These are phyloP conservation scores for Acronicta aceris DNA, from an alignment of 2,888 invertebrate genomes.

Conservation along the genomic window DNA sequence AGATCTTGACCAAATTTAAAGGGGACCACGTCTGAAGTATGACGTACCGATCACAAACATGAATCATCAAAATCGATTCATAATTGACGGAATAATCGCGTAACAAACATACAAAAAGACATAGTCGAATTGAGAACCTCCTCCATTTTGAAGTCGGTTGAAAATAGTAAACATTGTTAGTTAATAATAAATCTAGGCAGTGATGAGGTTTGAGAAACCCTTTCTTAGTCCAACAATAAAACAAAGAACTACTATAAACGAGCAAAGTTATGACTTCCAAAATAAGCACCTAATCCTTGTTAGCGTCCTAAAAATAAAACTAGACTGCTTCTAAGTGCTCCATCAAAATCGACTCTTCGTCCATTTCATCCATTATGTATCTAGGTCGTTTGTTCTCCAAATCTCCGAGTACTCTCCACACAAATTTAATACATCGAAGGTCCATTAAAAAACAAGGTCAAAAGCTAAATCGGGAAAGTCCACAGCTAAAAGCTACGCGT, in stretches of 20 bases:
- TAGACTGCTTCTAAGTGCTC: slow-evolving; percentile 17
- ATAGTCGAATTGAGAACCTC: no score
- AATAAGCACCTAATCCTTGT: slow-evolving; percentile 15
- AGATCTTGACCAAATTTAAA: no score
- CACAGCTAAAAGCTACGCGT: slow-evolving; percentile 44
- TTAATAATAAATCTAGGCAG: no score
- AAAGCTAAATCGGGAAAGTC: slow-evolving; percentile 30
- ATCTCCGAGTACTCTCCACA: slow-evolving; percentile 39
- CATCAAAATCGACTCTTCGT: slow-evolving; percentile 40
- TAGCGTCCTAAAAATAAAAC: slow-evolving; percentile 30
- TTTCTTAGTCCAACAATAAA: not conserved
- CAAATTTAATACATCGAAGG: slow-evolving; percentile 39
- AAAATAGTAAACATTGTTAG: no score
- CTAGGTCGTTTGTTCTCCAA: slow-evolving; percentile 49
- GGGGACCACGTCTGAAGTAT: no score
- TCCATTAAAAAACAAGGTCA: slow-evolving; percentile 56
- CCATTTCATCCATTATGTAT: slow-evolving; percentile 52
- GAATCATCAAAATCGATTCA: no score
- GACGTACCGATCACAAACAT: no score
- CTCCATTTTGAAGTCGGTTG: no score
- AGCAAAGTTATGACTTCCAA: not conserved
- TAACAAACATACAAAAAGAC: no score
- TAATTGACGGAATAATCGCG: no score
- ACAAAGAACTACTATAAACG: slow-evolving; percentile 1
- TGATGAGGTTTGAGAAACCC: not conserved